These are phyloP conservation scores for Sapayoa aenigma DNA, from an alignment of 2,113 vertebrate species.

Conservation along the genomic window DNA sequence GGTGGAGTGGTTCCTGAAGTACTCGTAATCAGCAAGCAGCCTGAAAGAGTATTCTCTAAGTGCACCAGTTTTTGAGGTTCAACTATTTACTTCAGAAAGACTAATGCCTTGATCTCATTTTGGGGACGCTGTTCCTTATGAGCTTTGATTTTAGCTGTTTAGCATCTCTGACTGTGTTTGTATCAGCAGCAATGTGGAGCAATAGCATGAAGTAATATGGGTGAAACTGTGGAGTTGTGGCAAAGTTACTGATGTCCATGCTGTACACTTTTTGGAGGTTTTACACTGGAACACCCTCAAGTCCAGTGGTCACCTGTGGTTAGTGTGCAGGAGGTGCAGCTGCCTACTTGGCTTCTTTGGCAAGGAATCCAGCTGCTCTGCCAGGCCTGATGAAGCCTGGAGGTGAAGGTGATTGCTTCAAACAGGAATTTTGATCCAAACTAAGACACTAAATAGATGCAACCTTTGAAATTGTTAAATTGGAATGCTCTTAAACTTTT, in stretches of 20 bases:
- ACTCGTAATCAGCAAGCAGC: neutral
- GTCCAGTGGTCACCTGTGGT: accelerated
- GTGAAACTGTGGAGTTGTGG: neutral
- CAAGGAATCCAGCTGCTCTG: neutral
- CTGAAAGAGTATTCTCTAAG: neutral
- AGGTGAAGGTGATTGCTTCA: neutral
- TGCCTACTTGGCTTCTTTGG: neutral
- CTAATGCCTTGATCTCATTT: neutral
- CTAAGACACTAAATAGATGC: neutral
- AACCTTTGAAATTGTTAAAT: neutral
- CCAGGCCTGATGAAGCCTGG: neutral
- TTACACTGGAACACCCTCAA: neutral
- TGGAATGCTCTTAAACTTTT: neutral
- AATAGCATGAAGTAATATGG: neutral
- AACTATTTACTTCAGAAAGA: neutral
- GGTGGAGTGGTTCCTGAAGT: neutral
- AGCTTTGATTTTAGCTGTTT: neutral
- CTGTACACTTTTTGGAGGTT: accelerated
- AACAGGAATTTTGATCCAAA: neutral
- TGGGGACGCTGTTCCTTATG: neutral
- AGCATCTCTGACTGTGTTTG: neutral
- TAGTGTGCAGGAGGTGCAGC: neutral
- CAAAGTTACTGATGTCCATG: neutral
- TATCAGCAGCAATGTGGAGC: neutral
- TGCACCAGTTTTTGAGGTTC: neutral